Evolutionary conservation across 2,797 vertebrate genomes (phyloP).

Genomic region (Borostomias antarcticus): DNA sequence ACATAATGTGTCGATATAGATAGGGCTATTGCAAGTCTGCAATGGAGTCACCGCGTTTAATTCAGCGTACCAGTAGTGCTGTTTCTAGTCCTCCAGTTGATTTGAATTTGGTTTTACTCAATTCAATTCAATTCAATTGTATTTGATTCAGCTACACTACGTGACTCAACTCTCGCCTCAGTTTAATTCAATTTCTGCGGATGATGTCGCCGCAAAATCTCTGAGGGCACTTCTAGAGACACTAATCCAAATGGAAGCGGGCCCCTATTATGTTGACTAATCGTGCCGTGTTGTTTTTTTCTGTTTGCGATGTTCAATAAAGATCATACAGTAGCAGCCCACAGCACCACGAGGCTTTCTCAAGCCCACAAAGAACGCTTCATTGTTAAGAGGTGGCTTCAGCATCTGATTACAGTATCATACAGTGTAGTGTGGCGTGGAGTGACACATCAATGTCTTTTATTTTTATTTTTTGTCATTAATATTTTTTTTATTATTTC

Average conservation of each 20-base stretch:
- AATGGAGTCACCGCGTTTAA: background rate
- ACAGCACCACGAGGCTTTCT: background rate
- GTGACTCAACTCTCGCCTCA: background rate
- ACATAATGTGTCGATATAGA: too few species aligned
- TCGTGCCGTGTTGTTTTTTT: conserved; percentile 2
- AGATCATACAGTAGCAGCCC: conserved; percentile 2
- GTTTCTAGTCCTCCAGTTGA: background rate
- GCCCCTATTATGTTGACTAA: conserved; percentile 14
- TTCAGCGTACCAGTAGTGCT: background rate
- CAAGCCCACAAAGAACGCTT: too few species aligned
- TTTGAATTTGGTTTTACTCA: background rate
- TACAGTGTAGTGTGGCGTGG: background rate
- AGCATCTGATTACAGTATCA: background rate
- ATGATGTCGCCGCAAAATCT: conserved; percentile 7
- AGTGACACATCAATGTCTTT: too few species aligned
- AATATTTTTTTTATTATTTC: too few species aligned
- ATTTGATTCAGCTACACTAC: background rate
- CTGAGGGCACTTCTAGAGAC: conserved; percentile 4
- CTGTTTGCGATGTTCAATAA: conserved; percentile 6
- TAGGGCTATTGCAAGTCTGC: too few species aligned
- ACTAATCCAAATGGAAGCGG: conserved; percentile 6
- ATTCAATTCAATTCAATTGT: background rate
- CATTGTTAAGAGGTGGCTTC: background rate
- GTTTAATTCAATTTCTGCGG: background rate
- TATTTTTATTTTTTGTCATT: too few species aligned